Base-by-base conservation (phyloP, 1,140 invertebrate genomes). In the Zophobas morio region DNA sequence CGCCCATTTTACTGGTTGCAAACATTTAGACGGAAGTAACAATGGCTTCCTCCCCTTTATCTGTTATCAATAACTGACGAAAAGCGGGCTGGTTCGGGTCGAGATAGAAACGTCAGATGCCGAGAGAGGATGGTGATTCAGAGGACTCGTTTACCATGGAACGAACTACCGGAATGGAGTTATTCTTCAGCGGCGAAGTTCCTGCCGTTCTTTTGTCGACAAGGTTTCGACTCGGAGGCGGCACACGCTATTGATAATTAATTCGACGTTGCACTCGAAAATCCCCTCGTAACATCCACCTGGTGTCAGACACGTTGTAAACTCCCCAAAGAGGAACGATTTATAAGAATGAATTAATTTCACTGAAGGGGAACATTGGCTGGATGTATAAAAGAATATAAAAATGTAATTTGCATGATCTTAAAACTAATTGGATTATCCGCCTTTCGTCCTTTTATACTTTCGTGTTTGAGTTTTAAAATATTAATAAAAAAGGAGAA, bases 11-110 rank as follows among this genome's bases (percentile, higher is more conserved):
- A 74, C 72, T 78, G 47, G 70, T 77, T 77, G 73, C 77, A 74
- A 78, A 78, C 77, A 75, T 78, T 78, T 74, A 75, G 49, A 74
- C 76, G 71, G 71, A 78, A 78, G 71, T 75, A 78, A 78, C 77
- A 74, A 78, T 78, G 66, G 73, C 77, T 78, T 78, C 71, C 77
- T 74, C 66, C 77, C 77, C 63, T 78, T 70, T 78, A 78, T 78
- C 77, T 78, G 57, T 70, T 78, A 78, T 78, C 77, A 78, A 75
- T 74, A 74, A 78, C 77, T 78, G 77, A 70, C 57, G 71, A 78
- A 74, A 75, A 70, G 77, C 66, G 56, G 56, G 47, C 49, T 73
- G 71, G 42, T 40, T 72, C 36, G 66, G 75, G 75, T 77, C 56
- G 66, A 57, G 75, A 77, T 76, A 47, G 66, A 63, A 56, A 76